Conservation (phyloP, 1,140 invertebrate genomes). For the Drosophila sp. region DNA sequence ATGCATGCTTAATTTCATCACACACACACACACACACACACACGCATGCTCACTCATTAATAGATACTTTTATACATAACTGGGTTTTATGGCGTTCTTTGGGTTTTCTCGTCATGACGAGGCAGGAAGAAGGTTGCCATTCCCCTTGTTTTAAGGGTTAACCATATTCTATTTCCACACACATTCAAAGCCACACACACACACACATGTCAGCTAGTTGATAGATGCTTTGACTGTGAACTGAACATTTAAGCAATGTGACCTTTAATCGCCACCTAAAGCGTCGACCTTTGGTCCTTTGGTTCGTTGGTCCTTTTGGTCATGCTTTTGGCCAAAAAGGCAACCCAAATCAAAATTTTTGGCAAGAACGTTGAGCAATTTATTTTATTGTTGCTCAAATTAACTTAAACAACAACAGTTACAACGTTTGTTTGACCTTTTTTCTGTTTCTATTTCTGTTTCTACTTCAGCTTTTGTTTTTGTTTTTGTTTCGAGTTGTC, state of each 20-base stretch:
- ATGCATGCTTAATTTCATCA: conserved; percentile 42
- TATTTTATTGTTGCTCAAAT: conserved; percentile 68
- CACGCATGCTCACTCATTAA: conserved; percentile 24
- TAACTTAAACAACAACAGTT: conserved; percentile 59
- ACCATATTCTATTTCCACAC: conserved; percentile 23
- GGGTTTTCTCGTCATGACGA: conserved; percentile 23
- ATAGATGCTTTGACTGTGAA: conserved; percentile 32
- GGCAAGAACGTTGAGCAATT: conserved; percentile 51
- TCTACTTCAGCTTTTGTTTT: neutral
- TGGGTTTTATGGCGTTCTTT: conserved; percentile 28
- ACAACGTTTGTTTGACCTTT: conserved; percentile 33
- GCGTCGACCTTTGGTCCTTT: neutral
- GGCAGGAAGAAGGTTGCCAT: neutral
- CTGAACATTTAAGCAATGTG: conserved; percentile 40
- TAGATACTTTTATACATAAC: conserved; percentile 35
- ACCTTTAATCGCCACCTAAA: conserved; percentile 40
- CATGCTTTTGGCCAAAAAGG: neutral
- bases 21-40: conserved; percentile 9
- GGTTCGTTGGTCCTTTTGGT: neutral
- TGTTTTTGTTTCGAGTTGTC: conserved; percentile 14
- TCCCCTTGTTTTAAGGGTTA: conserved; percentile 19
- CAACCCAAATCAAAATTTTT: conserved; percentile 48
- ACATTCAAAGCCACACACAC: conserved; percentile 2
- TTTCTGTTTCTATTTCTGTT: conserved; percentile 16
- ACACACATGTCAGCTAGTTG: conserved; percentile 12